phyloP scores from a whole-genome alignment of 2,113 vertebrate species.

The Thinocorus orbignyianus region DNA sequence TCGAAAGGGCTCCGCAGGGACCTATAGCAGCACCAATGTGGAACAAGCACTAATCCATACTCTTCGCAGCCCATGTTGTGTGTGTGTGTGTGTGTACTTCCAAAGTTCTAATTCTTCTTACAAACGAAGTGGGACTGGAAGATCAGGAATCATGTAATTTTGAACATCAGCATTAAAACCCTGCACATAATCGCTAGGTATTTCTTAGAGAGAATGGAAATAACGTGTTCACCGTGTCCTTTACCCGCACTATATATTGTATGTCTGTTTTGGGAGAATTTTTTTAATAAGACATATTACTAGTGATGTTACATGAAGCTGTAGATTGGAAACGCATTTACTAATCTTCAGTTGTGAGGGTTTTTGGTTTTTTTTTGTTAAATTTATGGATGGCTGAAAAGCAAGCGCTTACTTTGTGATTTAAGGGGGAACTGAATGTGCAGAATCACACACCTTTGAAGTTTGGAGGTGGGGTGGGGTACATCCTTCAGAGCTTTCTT shows the following conservation, averaged over 20 bases:
- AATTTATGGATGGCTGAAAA: slow-evolving; percentile 31
- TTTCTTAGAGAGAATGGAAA: slow-evolving; percentile 8
- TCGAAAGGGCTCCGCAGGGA: slow-evolving; percentile 89
- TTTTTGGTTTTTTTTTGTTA: not conserved
- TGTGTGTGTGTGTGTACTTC: not conserved
- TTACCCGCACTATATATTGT: slow-evolving; percentile 30
- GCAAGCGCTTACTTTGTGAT: not conserved
- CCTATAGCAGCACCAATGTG: slow-evolving; percentile 91
- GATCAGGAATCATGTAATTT: slow-evolving; percentile 6
- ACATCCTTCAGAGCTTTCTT: slow-evolving; percentile 2
- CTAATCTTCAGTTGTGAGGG: slow-evolving; percentile 6
- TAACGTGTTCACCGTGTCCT: slow-evolving; percentile 21
- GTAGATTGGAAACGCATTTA: slow-evolving; percentile 14
- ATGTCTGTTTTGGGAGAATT: slow-evolving; percentile 48
- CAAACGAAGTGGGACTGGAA: not conserved
- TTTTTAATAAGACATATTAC: slow-evolving; percentile 20
- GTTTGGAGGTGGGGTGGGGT: not conserved
- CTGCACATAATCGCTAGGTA: slow-evolving; percentile 30
- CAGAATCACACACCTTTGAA: not conserved
- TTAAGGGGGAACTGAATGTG: slow-evolving; percentile 30
- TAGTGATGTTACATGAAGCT: slow-evolving; percentile 42
- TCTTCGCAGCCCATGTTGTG: not conserved
- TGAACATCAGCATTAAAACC: slow-evolving; percentile 22
- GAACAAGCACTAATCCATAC: slow-evolving; percentile 87
- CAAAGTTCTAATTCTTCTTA: not conserved